Base-by-base conservation (phyloP, 2,113 vertebrate species). In the Paralichthys olivaceus region DNA sequence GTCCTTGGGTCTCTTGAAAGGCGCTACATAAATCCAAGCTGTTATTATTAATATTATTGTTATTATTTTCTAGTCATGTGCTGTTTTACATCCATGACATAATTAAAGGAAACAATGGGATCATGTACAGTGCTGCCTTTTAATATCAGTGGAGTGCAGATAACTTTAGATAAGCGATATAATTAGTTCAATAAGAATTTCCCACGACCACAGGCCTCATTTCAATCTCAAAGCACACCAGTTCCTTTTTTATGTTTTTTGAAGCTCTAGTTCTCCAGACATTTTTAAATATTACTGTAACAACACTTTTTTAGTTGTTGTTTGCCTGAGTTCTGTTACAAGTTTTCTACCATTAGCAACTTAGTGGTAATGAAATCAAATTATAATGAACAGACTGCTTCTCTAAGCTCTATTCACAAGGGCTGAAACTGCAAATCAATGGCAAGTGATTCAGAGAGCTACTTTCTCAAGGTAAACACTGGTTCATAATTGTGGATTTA, bases 401-500 rank as follows among this genome's bases (percentile, higher is more conserved):
- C 75, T 76, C 53, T 83, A 73, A 83, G 76, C 81, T 57, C 19
- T 73, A 73, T 79, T 77, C 75, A 75, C 56, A 71, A 60, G 23
- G 66, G 72, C 77, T 85, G 82, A 79, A 75, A 22, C 22, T 78
- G 69, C 77, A 75, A 79, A 84, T 85, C 79, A 63, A 69, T 85
- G 58, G 2, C 57, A 77, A 69, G 49, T 64, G 7, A 62, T 55
- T 65, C 67, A 73, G 49, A 69, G 45, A 65, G n/a, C 37, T 65
- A 59, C 77, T 68, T 68, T 79, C 37, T 26, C 7, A 7, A 56
- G 26, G 63, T 83, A 47, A 74, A 68, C 11, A 69, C 61, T 53
- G 56, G 28, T 62, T 75, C 25, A 69, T 80, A 37, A 79, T 64
- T 53, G 49, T 54, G 25, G 40, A 47, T 75, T 56, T 61, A 26